phyloP scores from a whole-genome alignment of 2,888 invertebrate species.

The Ophion costatus region DNA sequence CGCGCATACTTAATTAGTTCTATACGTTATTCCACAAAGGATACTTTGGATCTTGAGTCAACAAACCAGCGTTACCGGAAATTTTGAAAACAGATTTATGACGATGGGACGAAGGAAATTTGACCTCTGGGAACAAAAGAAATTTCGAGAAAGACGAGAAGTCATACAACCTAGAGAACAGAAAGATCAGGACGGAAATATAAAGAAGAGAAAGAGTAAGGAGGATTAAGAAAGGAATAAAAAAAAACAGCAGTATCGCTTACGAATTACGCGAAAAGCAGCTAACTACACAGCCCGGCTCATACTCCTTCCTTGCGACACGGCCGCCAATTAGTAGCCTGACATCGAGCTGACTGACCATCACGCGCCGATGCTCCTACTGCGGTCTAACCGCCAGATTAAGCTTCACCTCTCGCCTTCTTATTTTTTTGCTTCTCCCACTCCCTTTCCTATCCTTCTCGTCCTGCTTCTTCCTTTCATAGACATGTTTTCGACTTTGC shows the following conservation, averaged over 20 bases:
- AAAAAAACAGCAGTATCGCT: constrained; percentile 73
- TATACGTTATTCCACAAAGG: no score
- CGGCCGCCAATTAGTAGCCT: constrained; percentile 83
- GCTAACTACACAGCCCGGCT: constrained; percentile 80
- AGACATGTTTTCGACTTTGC: constrained; percentile 60
- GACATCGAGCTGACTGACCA: constrained; percentile 82
- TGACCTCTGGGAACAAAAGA: not conserved
- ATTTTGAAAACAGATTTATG: no score
- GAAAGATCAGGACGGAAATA: constrained; percentile 4
- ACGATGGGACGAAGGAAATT: no score
- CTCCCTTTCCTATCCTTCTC: constrained; percentile 65
- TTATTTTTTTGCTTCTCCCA: constrained; percentile 54
- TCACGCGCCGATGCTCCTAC: constrained; percentile 71
- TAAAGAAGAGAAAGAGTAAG: constrained; percentile 35
- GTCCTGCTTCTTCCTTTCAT: constrained; percentile 51
- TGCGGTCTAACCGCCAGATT: constrained; percentile 68
- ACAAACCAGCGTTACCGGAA: no score
- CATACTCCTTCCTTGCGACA: constrained; percentile 81
- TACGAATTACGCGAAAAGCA: constrained; percentile 82
- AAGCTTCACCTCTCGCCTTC: constrained; percentile 63
- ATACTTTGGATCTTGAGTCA: no score
- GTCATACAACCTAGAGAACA: not conserved
- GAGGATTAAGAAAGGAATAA: constrained; percentile 64
- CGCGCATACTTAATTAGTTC: no score
- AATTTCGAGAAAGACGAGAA: not conserved